These are phyloP conservation scores for Phaenicophaeus curvirostris DNA, from an alignment of 2,797 vertebrate genomes.

Conservation along the genomic window DNA sequence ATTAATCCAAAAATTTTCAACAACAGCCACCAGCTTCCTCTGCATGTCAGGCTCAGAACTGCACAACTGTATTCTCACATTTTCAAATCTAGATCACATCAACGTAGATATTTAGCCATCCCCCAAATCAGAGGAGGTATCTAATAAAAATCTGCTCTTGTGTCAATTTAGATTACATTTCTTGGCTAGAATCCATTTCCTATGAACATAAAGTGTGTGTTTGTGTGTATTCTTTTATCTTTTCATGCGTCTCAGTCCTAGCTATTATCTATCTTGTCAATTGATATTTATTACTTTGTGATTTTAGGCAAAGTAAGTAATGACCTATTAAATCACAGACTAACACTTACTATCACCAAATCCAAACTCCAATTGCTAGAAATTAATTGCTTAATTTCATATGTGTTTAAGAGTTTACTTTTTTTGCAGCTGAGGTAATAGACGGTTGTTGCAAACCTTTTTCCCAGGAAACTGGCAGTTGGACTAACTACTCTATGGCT, in stretches of 20 bases:
- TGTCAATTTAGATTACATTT: not conserved
- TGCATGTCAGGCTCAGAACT: not conserved
- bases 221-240: conserved; percentile 41
- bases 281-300: conserved; percentile 59
- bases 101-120: not conserved
- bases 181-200: not conserved
- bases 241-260: conserved; percentile 36
- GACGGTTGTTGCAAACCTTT: conserved; percentile 37
- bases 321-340: conserved; percentile 63
- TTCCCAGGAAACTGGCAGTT: conserved; percentile 41
- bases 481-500: conserved; percentile 6
- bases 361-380: conserved; percentile 21
- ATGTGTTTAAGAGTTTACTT: conserved; percentile 8
- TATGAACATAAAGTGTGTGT: not conserved
- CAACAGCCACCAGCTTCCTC: not conserved
- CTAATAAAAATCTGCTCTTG: not conserved
- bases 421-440: conserved; percentile 18
- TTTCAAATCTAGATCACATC: not conserved
- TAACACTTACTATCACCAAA: conserved; percentile 50
- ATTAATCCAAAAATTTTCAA: not conserved
- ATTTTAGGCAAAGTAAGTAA: conserved; percentile 59
- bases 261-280: conserved; percentile 61
- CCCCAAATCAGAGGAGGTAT: not conserved
- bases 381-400: conserved; percentile 34
- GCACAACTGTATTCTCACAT: not conserved